Conservation (phyloP, 1,140 invertebrate genomes). For the Drosophila kikkawai region DNA sequence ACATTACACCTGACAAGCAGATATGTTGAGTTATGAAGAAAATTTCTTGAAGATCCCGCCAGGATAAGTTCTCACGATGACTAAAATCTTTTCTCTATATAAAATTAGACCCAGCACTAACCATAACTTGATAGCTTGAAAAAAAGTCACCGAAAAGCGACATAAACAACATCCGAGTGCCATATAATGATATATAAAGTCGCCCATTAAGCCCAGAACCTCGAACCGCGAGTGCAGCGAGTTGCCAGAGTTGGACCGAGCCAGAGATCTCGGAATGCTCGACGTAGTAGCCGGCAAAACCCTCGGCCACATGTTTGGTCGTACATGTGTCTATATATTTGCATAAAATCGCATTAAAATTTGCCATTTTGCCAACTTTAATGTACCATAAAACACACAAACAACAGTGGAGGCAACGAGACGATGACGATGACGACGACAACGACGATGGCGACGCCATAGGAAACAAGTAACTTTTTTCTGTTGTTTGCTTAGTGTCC, state of each 20-base stretch:
- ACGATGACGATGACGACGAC: conserved; percentile 30
- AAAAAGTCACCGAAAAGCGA: conserved; percentile 16
- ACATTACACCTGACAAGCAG: conserved; percentile 7
- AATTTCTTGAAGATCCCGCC: not conserved
- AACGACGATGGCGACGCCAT: conserved; percentile 30
- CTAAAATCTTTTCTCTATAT: not conserved
- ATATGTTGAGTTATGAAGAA: not conserved
- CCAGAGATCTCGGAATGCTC: conserved; percentile 7
- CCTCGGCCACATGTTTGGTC: conserved; percentile 9
- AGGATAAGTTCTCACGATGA: not conserved
- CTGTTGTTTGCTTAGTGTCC: conserved; percentile 41
- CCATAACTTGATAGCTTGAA: not conserved
- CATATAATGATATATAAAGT: conserved; percentile 31
- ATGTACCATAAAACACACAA: conserved; percentile 77
- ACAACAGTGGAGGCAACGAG: conserved; percentile 32
- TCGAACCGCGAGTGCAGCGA: conserved; percentile 16
- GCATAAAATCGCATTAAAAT: conserved; percentile 82
- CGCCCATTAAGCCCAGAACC: conserved; percentile 25
- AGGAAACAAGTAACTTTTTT: conserved; percentile 65
- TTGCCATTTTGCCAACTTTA: conserved; percentile 81
- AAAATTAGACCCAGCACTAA: not conserved
- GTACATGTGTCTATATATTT: conserved; percentile 54
- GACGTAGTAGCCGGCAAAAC: conserved; percentile 15
- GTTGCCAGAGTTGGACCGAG: not conserved
- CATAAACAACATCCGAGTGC: conserved; percentile 29